Evolutionary conservation across 53 echinoderm and acorn worm genomes (phyloP).

Genomic region (Stichopus horrens): DNA sequence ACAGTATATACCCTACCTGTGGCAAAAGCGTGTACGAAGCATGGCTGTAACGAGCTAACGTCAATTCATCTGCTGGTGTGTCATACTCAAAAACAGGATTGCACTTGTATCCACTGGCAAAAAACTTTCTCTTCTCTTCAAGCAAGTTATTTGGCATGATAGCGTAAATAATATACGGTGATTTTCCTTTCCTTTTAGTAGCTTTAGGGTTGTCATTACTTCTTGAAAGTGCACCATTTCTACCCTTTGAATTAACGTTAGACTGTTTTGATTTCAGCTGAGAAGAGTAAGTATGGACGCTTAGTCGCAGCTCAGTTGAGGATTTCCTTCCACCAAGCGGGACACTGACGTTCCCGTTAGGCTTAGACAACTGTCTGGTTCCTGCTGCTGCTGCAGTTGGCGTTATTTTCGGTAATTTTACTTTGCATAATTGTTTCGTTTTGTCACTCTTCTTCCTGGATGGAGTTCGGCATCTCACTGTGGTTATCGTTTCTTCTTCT

Average conservation of each 20-base stretch:
- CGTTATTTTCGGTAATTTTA: conserved; percentile 39
- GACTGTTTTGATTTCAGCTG: conserved; percentile 30
- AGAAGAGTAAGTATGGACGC: conserved; percentile 37
- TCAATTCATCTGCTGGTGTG: conserved; percentile 63
- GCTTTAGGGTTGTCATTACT: conserved; percentile 25
- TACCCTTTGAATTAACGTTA: neutral
- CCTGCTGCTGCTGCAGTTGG: neutral
- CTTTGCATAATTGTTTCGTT: conserved; percentile 27
- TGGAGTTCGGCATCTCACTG: conserved; percentile 33
- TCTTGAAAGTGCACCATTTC: conserved; percentile 10
- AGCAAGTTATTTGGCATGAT: conserved; percentile 78
- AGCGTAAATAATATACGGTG: conserved; percentile 71
- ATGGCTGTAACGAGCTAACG: conserved; percentile 50
- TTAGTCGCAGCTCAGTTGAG: conserved; percentile 7
- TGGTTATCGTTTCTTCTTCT: neutral
- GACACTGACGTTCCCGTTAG: neutral
- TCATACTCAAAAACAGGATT: conserved; percentile 78
- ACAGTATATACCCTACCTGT: conserved; percentile 52
- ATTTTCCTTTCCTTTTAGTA: conserved; percentile 53
- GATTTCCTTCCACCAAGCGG: conserved; percentile 7
- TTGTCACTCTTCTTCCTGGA: neutral
- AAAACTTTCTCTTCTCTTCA: conserved; percentile 69
- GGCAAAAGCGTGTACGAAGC: conserved; percentile 64
- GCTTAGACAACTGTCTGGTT: neutral
- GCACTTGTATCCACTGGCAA: conserved; percentile 61